A percentile compares a stretch with the other conserved stretches of the same genome.
phyloP scores from a whole-genome alignment of 2,113 vertebrate species.

The Coptodon bakossiorum region DNA sequence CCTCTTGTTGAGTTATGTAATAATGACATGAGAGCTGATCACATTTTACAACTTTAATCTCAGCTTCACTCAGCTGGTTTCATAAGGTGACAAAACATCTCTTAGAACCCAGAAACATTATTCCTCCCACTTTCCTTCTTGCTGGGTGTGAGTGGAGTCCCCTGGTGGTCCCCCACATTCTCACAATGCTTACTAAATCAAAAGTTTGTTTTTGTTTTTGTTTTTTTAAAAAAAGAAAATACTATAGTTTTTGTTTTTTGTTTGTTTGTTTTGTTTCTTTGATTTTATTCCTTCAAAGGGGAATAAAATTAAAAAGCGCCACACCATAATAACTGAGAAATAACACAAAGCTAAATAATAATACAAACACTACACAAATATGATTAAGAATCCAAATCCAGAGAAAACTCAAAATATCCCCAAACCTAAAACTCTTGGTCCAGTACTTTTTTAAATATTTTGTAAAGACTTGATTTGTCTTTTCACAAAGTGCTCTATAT shows the following conservation, averaged over 20 bases:
- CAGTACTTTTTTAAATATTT: background rate
- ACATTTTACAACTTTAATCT: background rate
- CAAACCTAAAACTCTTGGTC: accelerated
- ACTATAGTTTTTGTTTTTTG: too few species aligned
- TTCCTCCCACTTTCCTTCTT: background rate
- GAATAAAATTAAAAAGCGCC: background rate
- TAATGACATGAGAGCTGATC: background rate
- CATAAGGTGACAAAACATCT: background rate
- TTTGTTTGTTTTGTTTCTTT: background rate
- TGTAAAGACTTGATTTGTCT: background rate
- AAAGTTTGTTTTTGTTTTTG: background rate
- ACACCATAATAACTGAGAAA: too few species aligned
- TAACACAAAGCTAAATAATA: background rate
- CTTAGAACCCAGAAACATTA: background rate
- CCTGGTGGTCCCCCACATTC: background rate
- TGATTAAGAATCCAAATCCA: background rate
- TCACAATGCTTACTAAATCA: background rate
- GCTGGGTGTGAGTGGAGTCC: too few species aligned
- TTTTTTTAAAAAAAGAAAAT: accelerated
- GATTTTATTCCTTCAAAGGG: accelerated
- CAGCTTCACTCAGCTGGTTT: background rate
- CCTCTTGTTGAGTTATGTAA: background rate
- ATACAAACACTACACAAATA: background rate
- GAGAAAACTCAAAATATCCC: background rate
- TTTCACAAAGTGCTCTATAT: background rate